Evolutionary conservation across 2,888 invertebrate genomes (phyloP), one percentile per base, ranked within the genome.

Genomic region (Scrobipalpa atriplicella): DNA sequence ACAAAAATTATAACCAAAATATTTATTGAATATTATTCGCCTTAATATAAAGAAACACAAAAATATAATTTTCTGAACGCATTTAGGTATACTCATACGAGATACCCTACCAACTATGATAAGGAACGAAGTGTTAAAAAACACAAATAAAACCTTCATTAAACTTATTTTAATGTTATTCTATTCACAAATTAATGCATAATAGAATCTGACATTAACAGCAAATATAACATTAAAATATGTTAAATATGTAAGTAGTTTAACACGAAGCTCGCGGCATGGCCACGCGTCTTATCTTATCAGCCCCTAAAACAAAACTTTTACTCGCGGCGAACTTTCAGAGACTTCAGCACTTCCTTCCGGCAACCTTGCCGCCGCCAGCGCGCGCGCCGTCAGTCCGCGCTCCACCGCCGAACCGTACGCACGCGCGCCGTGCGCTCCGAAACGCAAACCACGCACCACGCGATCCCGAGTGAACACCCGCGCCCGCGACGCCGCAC

Each of bases 291-390:
- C 54, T 54, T 62, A 71, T 68, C 71, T 68, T 65, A 70, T 70
- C 70, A 69, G 64, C 67, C 69, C 67, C 64, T 29, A 61, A 65
- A 64, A 66, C 61, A 75, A 78, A 85, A 88, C 88, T 89, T 87
- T 90, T 87, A 86, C 86, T 81, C 51, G 66, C 64, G 70, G 81
- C 81, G 75, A 83, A 87, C 88, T 89, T 90, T 89, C 88, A 87
- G 90, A 78, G 36, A 70, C 80, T 84, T 80, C 86, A 84, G 86
- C 79, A 81, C 81, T 92, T 92, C 92, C 92, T 92, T 92, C 92
- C 92, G 92, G 88, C 76, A 85, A 85, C 84, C 84, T 84, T 85
- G 86, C 84, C 72, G 77, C 72, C 77, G 78, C 75, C 74, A 77
- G 75, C 76, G 75, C 76, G 76, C 81, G 75, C 79, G 79, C 75